phyloP scores from a whole-genome alignment of 2,888 invertebrate species.

The Dichetophora obliterata region DNA sequence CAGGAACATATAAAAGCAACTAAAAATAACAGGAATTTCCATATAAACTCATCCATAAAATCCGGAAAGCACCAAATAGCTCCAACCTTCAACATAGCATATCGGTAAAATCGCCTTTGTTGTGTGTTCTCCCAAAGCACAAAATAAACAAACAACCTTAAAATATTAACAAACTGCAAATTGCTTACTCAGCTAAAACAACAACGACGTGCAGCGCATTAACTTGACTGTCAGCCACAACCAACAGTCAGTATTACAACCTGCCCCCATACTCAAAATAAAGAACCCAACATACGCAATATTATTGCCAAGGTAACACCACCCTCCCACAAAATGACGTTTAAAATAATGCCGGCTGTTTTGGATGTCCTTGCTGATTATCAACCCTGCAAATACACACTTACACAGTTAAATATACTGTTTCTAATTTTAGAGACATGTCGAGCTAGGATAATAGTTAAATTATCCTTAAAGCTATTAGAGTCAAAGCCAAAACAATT shows the following conservation, averaged over 20 bases:
- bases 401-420: neutral
- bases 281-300: neutral
- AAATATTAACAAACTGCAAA: neutral
- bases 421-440: neutral
- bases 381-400: neutral
- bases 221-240: neutral
- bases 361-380: constrained; percentile 2
- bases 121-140: neutral
- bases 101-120: neutral
- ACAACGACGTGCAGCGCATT: neutral
- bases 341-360: constrained; percentile 20
- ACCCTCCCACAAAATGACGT: neutral
- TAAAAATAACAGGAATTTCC: no score
- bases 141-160: neutral
- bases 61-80: no score
- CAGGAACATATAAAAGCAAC: no score
- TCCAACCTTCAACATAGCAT: no score
- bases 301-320: neutral
- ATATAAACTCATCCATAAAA: no score
- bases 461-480: constrained; percentile 9
- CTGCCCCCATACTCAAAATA: neutral
- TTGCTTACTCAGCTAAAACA: neutral
- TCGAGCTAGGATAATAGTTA: neutral
- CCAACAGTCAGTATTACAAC: no score
- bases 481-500: constrained; percentile 1